Percentiles rank a stretch among this genome's conserved stretches.
Conservation (phyloP, 2,113 vertebrate genomes). For the Nesoenas mayeri region DNA sequence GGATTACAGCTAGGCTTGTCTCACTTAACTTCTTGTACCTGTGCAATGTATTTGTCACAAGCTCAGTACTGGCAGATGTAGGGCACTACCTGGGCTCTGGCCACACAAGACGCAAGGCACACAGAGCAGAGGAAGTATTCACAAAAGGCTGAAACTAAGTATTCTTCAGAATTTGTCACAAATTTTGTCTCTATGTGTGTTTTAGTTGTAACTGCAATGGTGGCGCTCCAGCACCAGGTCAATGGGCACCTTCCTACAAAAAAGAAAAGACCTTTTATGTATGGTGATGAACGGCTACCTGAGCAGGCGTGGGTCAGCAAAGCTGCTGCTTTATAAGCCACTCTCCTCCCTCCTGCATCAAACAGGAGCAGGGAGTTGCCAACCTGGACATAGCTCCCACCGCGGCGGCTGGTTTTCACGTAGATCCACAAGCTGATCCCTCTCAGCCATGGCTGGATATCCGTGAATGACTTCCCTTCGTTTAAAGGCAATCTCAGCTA, state of each 20-base stretch:
- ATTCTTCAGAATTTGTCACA: background rate
- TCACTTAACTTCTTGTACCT: background rate
- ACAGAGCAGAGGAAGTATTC: background rate
- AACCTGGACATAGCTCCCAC: background rate
- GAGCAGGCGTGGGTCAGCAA: background rate
- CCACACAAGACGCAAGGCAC: fast-evolving
- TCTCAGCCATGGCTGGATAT: background rate
- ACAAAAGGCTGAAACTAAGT: background rate
- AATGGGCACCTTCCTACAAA: background rate
- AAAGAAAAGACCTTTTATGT: background rate
- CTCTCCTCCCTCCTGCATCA: background rate
- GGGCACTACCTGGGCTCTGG: background rate
- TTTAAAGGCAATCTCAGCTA: background rate
- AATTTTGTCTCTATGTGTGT: background rate
- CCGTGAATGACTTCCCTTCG: background rate
- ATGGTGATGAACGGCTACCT: background rate
- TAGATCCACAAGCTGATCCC: background rate
- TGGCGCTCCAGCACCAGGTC: background rate
- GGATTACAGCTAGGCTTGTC: background rate
- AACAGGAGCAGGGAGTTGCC: fast-evolving
- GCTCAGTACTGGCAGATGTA: background rate
- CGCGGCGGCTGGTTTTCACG: fast-evolving
- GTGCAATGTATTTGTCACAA: background rate
- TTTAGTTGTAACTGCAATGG: background rate
- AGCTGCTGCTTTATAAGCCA: background rate